Percentiles rank a stretch among this genome's conserved stretches.
Evolutionary conservation across 2,797 vertebrate species (phyloP).

Genomic region (Adrianichthys oophorus): DNA sequence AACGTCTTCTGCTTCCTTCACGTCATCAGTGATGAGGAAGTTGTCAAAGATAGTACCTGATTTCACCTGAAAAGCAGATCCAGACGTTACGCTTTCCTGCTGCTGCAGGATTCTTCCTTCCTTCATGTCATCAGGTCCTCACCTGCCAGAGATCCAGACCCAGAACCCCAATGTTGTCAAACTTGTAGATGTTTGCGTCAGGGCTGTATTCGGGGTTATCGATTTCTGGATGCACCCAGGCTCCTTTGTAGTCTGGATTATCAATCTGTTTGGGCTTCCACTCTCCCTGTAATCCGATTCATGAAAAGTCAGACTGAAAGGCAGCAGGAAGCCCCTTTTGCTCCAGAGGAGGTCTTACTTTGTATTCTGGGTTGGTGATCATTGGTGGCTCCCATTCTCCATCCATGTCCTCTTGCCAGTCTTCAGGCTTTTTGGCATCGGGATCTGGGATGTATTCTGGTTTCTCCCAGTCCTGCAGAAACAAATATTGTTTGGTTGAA

Average conservation of each 20-base stretch:
- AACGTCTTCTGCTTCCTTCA: conserved; percentile 81
- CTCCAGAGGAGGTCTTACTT: conserved; percentile 68
- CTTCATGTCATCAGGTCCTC: not conserved
- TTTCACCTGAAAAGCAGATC: conserved; percentile 72
- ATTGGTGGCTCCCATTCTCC: conserved; percentile 96
- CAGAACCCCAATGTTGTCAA: conserved; percentile 74
- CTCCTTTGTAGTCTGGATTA: conserved; percentile 82
- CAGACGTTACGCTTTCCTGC: conserved; percentile 1
- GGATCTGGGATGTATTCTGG: conserved; percentile 94
- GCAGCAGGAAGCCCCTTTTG: not conserved
- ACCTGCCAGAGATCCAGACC: conserved; percentile 86
- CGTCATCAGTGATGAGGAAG: conserved; percentile 82
- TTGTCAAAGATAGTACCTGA: conserved; percentile 88
- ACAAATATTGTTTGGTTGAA: not conserved
- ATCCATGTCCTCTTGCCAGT: conserved; percentile 97
- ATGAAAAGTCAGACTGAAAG: too few species aligned
- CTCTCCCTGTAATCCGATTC: conserved; percentile 69
- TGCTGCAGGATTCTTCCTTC: not conserved
- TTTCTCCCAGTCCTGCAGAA: conserved; percentile 88
- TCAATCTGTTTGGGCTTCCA: conserved; percentile 83
- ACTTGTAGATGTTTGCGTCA: conserved; percentile 79
- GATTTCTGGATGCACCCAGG: conserved; percentile 84
- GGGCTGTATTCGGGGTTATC: conserved; percentile 84
- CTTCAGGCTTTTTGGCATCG: conserved; percentile 92
- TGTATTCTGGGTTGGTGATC: conserved; percentile 94